Percentiles rank a stretch among this genome's conserved stretches.
Evolutionary conservation across 2,113 vertebrate genomes (phyloP).

Genomic region (Capricornis sumatraensis): DNA sequence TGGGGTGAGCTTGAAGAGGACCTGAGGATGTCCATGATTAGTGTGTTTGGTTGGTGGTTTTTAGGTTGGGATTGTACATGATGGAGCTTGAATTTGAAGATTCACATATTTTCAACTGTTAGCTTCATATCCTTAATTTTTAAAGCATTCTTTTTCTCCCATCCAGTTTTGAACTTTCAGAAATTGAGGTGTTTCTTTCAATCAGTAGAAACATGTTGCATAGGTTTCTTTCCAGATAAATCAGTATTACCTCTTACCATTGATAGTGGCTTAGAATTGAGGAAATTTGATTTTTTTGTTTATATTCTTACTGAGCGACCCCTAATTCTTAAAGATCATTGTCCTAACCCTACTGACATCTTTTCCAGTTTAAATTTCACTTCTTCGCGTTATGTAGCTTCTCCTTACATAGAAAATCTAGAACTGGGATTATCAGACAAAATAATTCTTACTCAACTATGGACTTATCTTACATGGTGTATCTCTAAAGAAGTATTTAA

Average conservation of each 20-base stretch:
- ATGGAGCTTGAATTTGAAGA: neutral
- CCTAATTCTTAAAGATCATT: neutral
- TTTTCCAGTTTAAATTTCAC: constrained; percentile 14
- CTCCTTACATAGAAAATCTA: neutral
- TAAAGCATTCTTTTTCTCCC: neutral
- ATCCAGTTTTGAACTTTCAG: neutral
- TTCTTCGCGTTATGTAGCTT: neutral
- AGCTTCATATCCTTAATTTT: neutral
- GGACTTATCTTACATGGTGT: neutral
- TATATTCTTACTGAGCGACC: neutral
- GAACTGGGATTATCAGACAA: neutral
- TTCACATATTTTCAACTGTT: neutral
- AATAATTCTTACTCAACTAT: neutral
- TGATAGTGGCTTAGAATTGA: neutral
- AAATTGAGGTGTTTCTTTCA: neutral
- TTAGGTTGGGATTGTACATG: neutral
- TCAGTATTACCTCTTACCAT: neutral
- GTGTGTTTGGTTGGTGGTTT: neutral
- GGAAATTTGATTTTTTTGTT: neutral
- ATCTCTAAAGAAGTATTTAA: neutral
- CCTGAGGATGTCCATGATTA: neutral
- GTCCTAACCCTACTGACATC: neutral
- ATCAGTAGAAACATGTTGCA: neutral
- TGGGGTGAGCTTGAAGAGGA: neutral
- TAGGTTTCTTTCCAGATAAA: neutral